These are phyloP conservation scores for Myanophis thanlyinensis DNA, from an alignment of 2,113 vertebrate species.

Conservation along the genomic window DNA sequence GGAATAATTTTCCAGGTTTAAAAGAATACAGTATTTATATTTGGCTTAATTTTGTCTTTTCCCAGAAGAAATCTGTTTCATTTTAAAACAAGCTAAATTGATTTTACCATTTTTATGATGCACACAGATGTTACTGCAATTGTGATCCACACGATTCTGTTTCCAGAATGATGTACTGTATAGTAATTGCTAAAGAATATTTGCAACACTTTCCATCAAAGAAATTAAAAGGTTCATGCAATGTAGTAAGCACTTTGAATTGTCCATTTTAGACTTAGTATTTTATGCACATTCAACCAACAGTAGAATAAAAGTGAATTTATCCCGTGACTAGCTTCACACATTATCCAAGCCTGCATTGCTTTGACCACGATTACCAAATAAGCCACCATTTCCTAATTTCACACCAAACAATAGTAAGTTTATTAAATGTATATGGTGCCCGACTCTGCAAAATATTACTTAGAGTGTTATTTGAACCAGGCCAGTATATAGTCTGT, in stretches of 20 bases:
- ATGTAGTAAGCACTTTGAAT: background rate
- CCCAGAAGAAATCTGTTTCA: background rate
- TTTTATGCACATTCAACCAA: background rate
- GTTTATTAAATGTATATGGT: background rate
- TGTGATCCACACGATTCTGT: background rate
- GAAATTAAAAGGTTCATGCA: background rate
- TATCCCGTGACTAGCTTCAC: background rate
- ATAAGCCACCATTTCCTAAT: background rate
- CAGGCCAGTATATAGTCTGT: background rate
- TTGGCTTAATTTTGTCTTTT: background rate
- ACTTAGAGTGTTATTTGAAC: background rate
- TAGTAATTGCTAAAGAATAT: background rate
- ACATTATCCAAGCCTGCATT: background rate
- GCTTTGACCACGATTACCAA: background rate
- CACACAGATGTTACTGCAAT: background rate
- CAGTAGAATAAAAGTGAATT: background rate
- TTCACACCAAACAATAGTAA: background rate
- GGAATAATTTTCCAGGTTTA: background rate
- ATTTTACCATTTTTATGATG: background rate
- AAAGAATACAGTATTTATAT: background rate
- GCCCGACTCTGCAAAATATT: background rate
- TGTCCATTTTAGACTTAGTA: background rate
- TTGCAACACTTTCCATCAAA: background rate
- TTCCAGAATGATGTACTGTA: background rate
- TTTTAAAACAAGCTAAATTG: background rate